Evolutionary conservation across 1,140 invertebrate species (phyloP), one percentile per base, ranked within the genome.

Genomic region (Temnothorax curvispinosus): DNA sequence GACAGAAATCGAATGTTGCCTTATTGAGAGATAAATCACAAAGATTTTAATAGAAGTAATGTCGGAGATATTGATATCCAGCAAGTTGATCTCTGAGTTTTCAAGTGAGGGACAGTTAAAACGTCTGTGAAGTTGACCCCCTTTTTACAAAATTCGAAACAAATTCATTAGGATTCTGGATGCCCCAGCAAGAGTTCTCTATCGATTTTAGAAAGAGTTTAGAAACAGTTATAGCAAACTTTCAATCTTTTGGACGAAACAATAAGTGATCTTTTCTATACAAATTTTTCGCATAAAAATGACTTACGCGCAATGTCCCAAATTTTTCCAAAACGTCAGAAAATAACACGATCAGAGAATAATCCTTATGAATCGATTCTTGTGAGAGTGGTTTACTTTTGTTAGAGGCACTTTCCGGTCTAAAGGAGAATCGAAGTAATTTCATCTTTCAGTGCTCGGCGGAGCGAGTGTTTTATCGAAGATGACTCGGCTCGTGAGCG

Each of bases 401-500:
- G 35, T 56, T 47, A 47, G 6, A 58, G 7, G 8, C 35, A 18
- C 13, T 52, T 74, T 38, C 27, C 15, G 38, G 60, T 50, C 47
- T n/a, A 35, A 54, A 52, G 3, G 6, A 41, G n/a, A 71, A 47
- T 75, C 69, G 80, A 84, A 32, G 69, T 84, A 84, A 84, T 84
- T 84, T 84, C 80, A 75, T 84, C 80, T 84, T 84, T 84, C 80
- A 84, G 44, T 84, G 54, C 69, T 75, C 69, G 54, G 54, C 54
- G 8, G 64, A 65, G 50, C 44, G 47, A 62, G 38, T 15, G 88
- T 89, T 71, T 81, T 90, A 90, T 90, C 72, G 64, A 90, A 89
- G 76, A 81, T 88, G 90, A 91, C 78, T 85, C 85, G 90, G 77
- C 91, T 87, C 89, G 86, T 92, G 91, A 88, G 81, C 87, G 88